Evolutionary conservation across 1,140 invertebrate species (phyloP).

Genomic region (Meloidogyne hapla): DNA sequence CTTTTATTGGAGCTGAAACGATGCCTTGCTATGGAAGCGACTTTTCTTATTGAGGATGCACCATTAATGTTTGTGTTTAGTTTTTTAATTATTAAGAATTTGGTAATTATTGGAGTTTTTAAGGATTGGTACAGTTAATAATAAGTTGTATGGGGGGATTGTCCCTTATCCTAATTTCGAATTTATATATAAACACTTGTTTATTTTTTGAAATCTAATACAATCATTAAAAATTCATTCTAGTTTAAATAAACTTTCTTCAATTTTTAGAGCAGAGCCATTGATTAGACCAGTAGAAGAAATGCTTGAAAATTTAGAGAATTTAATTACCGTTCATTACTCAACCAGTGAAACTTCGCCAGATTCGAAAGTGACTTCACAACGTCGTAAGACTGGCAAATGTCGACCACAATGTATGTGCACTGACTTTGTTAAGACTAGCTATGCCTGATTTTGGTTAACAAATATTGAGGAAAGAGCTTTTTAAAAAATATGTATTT

Average conservation of each 20-base stretch:
- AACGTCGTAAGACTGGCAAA: constrained; percentile 48
- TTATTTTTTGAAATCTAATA: too few relatives aligned
- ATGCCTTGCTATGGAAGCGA: constrained; percentile 55
- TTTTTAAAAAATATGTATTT: too few relatives aligned
- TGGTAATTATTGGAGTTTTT: too few relatives aligned
- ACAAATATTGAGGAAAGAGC: neutral
- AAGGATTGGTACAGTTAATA: too few relatives aligned
- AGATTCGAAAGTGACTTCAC: constrained; percentile 56
- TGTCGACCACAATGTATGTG: constrained; percentile 62
- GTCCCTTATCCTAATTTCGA: neutral
- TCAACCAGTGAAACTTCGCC: constrained; percentile 59
- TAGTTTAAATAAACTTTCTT: too few relatives aligned
- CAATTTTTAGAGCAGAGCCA: constrained; percentile 15
- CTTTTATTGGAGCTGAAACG: constrained; percentile 60
- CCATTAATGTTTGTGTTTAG: neutral
- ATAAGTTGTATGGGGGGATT: too few relatives aligned
- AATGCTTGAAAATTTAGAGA: constrained; percentile 61
- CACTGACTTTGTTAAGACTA: constrained; percentile 60
- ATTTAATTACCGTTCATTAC: constrained; percentile 63
- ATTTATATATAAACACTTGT: too few relatives aligned
- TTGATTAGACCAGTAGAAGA: constrained; percentile 52
- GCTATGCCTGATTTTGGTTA: constrained; percentile 55
- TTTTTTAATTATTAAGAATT: neutral
- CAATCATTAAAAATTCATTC: too few relatives aligned
- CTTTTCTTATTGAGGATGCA: constrained; percentile 43